Evolutionary conservation across 92 coral and sea anemone genomes (phyloP).

Genomic region (Isaurus tuberculatus): DNA sequence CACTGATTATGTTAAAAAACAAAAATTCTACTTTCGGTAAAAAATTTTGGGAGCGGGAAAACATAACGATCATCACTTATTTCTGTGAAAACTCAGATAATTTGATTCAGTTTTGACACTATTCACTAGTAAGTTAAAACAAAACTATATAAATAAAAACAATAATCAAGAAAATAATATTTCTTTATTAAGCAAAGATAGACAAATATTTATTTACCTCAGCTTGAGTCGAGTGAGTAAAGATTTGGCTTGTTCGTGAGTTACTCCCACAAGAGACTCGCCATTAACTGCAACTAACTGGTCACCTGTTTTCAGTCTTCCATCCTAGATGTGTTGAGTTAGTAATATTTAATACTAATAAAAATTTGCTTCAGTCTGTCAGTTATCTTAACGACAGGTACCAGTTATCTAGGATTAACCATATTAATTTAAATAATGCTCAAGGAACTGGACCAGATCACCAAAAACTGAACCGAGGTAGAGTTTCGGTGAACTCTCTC

Average conservation of each 20-base stretch:
- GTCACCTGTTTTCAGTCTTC: conserved; percentile 83
- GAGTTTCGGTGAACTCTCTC: too few species aligned
- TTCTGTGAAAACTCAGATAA: too few species aligned
- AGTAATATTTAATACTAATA: neutral
- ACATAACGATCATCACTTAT: neutral
- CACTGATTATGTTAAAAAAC: neutral
- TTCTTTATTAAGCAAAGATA: neutral
- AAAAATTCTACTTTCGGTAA: too few species aligned
- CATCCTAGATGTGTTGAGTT: conserved; percentile 54
- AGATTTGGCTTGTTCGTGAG: conserved; percentile 99
- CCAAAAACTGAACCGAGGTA: too few species aligned
- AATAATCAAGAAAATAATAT: neutral
- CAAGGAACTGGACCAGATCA: too few species aligned
- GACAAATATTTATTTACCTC: conserved; percentile 49
- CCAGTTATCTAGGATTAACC: conserved; percentile 4
- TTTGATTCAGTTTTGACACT: too few species aligned
- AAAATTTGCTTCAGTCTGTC: neutral
- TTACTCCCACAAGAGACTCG: conserved; percentile 92
- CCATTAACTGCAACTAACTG: conserved; percentile 90
- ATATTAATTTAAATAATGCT: neutral
- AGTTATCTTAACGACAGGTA: neutral
- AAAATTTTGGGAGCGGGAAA: too few species aligned
- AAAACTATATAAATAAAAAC: neutral
- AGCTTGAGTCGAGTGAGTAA: conserved; percentile 89
- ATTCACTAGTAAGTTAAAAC: too few species aligned